Evolutionary conservation across 1,140 invertebrate species (phyloP).

Genomic region (Cotesia typhae): DNA sequence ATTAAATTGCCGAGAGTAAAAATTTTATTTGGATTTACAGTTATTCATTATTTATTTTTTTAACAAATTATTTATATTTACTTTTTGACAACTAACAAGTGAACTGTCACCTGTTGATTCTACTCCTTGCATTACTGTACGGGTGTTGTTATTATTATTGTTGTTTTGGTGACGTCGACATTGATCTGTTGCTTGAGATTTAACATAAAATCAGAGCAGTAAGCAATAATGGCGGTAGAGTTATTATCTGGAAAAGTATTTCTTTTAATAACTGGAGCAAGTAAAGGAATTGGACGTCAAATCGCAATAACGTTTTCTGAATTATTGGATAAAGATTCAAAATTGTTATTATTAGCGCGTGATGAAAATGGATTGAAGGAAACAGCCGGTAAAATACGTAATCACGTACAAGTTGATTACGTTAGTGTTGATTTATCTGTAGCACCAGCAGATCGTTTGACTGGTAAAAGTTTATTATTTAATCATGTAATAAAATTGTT

Average conservation of each 20-base stretch:
- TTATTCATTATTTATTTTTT: too few relatives aligned
- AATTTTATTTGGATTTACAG: too few relatives aligned
- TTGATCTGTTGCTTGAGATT: not conserved
- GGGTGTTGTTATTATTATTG: too few relatives aligned
- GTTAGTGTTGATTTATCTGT: constrained; percentile 70
- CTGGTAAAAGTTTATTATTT: constrained; percentile 50
- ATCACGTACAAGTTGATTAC: constrained; percentile 64
- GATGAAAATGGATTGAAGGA: constrained; percentile 72
- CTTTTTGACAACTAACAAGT: too few relatives aligned
- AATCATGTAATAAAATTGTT: not conserved
- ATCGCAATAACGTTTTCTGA: constrained; percentile 77
- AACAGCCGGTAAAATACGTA: constrained; percentile 65
- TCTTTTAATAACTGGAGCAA: constrained; percentile 83
- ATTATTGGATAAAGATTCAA: constrained; percentile 71
- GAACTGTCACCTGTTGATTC: too few relatives aligned
- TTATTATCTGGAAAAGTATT: constrained; percentile 66
- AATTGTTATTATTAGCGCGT: constrained; percentile 81
- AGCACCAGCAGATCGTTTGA: constrained; percentile 62
- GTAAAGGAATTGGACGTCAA: constrained; percentile 84
- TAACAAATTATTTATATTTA: too few relatives aligned
- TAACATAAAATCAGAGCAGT: not conserved
- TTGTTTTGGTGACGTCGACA: too few relatives aligned
- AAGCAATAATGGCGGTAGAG: constrained; percentile 42
- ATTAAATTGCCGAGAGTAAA: too few relatives aligned
- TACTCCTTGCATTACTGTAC: too few relatives aligned